These are phyloP conservation scores for Bucco capensis DNA, from an alignment of 2,113 vertebrate species.

Conservation along the genomic window DNA sequence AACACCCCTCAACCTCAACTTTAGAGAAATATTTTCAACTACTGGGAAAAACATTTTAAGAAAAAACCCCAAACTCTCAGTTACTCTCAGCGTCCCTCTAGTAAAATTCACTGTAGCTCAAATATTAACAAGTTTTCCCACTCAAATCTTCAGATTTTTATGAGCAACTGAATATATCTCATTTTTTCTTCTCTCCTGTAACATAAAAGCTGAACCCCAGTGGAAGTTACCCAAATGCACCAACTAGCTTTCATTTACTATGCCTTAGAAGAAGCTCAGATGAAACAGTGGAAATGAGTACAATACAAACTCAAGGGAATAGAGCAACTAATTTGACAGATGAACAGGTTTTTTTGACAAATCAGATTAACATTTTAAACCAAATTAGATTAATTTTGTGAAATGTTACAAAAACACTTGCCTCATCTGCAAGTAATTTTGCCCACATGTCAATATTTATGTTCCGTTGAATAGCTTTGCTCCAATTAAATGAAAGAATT, in stretches of 20 bases:
- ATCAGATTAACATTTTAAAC: constrained; percentile 67
- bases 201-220: not conserved
- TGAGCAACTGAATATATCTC: too few relatives aligned
- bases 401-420: constrained; percentile 12
- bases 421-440: constrained; percentile 14
- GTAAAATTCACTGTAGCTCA: not conserved
- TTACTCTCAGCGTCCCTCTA: not conserved
- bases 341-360: constrained; percentile 27
- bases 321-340: not conserved
- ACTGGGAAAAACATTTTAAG: not conserved
- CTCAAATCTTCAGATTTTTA: not conserved
- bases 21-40: not conserved
- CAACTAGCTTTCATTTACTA: not conserved
- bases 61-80: not conserved
- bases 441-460: constrained; percentile 26
- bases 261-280: constrained; percentile 24
- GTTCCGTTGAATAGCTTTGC: not conserved
- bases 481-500: constrained; percentile 17
- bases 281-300: not conserved
- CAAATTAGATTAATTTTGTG: constrained; percentile 40
- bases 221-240: not conserved
- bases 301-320: constrained; percentile 5
- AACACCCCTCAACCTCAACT: not conserved
- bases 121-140: not conserved
- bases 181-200: not conserved